phyloP scores from a whole-genome alignment of 2,888 invertebrate genomes.

The Ophion ellenae region DNA sequence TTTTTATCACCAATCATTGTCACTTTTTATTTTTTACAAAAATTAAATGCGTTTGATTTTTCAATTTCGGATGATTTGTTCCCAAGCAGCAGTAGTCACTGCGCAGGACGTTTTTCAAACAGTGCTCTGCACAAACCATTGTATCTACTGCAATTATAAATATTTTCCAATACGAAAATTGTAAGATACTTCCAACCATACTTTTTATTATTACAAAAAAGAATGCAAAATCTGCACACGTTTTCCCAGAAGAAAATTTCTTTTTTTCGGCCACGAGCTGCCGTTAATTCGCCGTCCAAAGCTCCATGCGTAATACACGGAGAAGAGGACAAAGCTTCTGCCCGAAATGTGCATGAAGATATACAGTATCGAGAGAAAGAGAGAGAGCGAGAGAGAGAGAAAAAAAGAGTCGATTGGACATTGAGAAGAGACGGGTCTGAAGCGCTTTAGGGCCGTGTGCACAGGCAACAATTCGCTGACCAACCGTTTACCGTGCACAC shows the following conservation, averaged over 20 bases:
- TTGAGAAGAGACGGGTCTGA: slow-evolving; percentile 45
- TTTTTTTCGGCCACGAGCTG: not conserved
- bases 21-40: too few relatives aligned
- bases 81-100: too few relatives aligned
- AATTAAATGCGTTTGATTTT: too few relatives aligned
- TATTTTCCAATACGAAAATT: too few relatives aligned
- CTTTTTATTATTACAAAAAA: too few relatives aligned
- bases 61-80: too few relatives aligned
- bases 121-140: too few relatives aligned
- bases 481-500: slow-evolving; percentile 47
- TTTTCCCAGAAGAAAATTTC: not conserved
- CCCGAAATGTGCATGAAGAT: slow-evolving; percentile 58
- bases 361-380: slow-evolving; percentile 14
- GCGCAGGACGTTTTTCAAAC: too few relatives aligned
- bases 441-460: slow-evolving; percentile 64
- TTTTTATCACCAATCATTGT: too few relatives aligned
- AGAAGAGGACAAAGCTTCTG: slow-evolving; percentile 36
- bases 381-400: not conserved
- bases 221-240: too few relatives aligned
- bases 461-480: slow-evolving; percentile 63
- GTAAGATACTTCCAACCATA: too few relatives aligned
- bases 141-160: too few relatives aligned
- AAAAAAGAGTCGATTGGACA: slow-evolving; percentile 36
- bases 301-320: not conserved
- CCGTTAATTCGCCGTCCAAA: not conserved